Conservation (phyloP, 2,797 vertebrate genomes). For the Pantherophis vulpinus region DNA sequence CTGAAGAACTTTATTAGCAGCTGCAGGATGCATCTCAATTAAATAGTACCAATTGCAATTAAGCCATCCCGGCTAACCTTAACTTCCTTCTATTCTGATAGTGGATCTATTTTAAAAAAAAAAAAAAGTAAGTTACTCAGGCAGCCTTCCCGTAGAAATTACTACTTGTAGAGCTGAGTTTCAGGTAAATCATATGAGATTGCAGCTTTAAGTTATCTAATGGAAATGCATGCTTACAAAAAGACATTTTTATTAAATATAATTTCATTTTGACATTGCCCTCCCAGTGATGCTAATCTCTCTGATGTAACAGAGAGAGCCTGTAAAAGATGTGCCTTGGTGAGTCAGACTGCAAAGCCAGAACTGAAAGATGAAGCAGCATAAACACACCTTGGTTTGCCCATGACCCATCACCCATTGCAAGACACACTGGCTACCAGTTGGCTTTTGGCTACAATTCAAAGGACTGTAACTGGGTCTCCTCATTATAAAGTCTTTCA, state of each 20-base stretch:
- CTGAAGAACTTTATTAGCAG: conserved; percentile 51
- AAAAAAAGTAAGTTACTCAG: not conserved
- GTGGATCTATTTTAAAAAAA: conserved; percentile 22
- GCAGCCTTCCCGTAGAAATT: not conserved
- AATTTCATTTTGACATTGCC: not conserved
- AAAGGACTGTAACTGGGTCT: not conserved
- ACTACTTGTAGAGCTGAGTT: not conserved
- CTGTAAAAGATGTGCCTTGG: not conserved
- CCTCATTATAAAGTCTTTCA: not conserved
- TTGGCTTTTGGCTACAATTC: not conserved
- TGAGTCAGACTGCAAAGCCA: not conserved
- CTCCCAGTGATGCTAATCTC: not conserved
- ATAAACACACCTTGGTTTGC: not conserved
- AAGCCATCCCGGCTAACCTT: conserved; percentile 59
- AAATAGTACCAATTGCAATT: conserved; percentile 66
- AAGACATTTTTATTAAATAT: not conserved
- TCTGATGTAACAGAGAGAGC: not conserved
- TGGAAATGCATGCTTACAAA: not conserved
- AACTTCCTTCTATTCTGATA: conserved; percentile 56
- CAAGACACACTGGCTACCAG: not conserved
- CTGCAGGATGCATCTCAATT: conserved; percentile 66
- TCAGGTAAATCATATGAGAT: not conserved
- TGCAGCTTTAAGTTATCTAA: not conserved
- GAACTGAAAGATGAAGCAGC: not conserved
- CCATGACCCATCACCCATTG: not conserved